Evolutionary conservation across 2,113 vertebrate species (phyloP), one percentile per base, ranked within the genome.

Genomic region (Sterna hirundo): DNA sequence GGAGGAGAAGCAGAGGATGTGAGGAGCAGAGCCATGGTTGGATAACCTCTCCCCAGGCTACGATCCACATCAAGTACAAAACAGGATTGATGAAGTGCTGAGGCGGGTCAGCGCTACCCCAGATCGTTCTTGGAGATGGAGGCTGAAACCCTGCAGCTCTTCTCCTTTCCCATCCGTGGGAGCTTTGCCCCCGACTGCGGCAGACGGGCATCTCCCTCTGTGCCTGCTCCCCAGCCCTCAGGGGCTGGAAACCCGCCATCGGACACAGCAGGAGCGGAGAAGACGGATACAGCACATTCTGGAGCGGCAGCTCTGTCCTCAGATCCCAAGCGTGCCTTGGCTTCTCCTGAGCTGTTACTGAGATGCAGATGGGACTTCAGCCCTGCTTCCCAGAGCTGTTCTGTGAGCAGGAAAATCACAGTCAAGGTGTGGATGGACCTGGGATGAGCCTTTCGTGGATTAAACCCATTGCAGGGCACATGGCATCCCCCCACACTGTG

Each of bases 1-100:
- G 81, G 69, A 93, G 78, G 7, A 93, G 84, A 40, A 91, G 62
- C 58, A 83, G 91, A 94, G 74, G 86, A 91, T 88, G 71, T 70
- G 78, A 81, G 55, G 57, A 97, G 65, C 74, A 89, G 65, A 96
- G 52, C 16, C 60, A 54, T 10, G 40, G 70, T 32, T 0, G 13
- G 68, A 82, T 83, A 91, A 83, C 15, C 30, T 87, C 62, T 89
- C 86, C 84, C 78, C 51, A 94, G 83, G 78, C 95, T 88, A 40
- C 0, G 0, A 74, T 93, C 61, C 71, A 52, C 74, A 79, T 83
- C 34, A 51, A 90, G 82, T 16, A 62, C 74, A 86, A 26, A 78
- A 40, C 34, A 83, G 77, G 68, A 90, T 15, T 90, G 89, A 90
- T 74, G 75, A 76, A 65, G 66, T 85, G 86, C 82, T 85, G 78